phyloP scores from a whole-genome alignment of 2,113 vertebrate species.

The Hypanus sabinus region DNA sequence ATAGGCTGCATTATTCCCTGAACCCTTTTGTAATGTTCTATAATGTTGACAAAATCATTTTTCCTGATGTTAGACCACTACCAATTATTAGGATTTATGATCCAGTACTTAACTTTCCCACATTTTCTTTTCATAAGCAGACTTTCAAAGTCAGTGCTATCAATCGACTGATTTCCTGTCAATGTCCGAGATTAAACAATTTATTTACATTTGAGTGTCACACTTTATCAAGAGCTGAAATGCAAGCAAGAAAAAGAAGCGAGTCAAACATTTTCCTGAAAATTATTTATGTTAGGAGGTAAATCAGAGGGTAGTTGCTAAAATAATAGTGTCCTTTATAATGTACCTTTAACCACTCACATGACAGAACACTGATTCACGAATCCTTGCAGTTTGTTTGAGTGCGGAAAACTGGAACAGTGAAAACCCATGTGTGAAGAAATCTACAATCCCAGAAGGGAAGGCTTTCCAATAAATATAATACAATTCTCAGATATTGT shows the following conservation, averaged over 20 bases:
- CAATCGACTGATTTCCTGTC: background rate
- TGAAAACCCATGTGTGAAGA: background rate
- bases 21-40: background rate
- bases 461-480: background rate
- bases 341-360: background rate
- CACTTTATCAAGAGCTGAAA: background rate
- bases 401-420: background rate
- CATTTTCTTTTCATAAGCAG: background rate
- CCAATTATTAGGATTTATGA: background rate
- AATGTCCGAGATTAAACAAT: background rate
- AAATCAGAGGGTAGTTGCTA: background rate
- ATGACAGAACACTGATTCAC: background rate
- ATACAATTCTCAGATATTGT: background rate
- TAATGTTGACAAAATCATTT: background rate
- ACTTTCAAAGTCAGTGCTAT: background rate
- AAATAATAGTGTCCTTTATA: background rate
- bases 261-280: background rate
- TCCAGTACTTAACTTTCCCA: background rate
- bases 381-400: background rate
- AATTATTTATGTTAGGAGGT: background rate
- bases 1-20: background rate
- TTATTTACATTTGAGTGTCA: background rate
- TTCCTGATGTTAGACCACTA: background rate
- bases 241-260: background rate
- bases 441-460: background rate